Base-by-base conservation (phyloP, 2,797 vertebrate genomes). In the Parambassis ranga region DNA sequence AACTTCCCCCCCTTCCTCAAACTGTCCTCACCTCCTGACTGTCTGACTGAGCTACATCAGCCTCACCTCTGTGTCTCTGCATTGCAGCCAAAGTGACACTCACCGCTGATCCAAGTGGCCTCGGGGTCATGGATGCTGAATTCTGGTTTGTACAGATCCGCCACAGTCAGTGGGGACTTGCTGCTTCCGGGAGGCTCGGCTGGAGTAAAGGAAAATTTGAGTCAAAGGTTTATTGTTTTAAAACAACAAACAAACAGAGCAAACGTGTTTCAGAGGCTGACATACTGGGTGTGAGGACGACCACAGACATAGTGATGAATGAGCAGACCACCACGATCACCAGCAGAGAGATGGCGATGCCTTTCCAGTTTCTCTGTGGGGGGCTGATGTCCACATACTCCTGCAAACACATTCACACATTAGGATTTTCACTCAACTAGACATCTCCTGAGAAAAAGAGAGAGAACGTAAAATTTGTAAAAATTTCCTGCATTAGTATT, bases 311-410 rank as follows among this genome's bases (percentile, higher is more conserved):
- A 46, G 93, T 95, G 92, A 97, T 97, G 88, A 97, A 93, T 4
- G 95, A 95, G 89, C 95, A 97, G 61, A 97, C 95, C 75, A 91
- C 94, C 88, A 95, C 90, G 53, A 97, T 97, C 80, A 97, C 95
- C 91, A 97, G 91, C 89, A 97, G 91, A 15, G 95, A 95, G 85
- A 97, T 97, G 68, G 95, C 95, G 75, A 97, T 97, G 77, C 95
- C 95, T 74, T 96, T 97, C 95, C 95, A 97, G 91, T 97, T 97
- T 91, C 94, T 95, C 92, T 95, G 94, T 5, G 95, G 90, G 50
- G 95, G 93, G 75, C 92, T 95, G 87, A 93, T 93, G 65, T 94
- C 90, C 77, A 88, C 90, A 41, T 87, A 87, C 36, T 92, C 90
- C 90, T 92, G 79, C 48, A 70, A 10, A 71, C 91, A 91, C 7